Percentiles rank a stretch among this genome's conserved stretches.
These are phyloP conservation scores for Tenthredo livida DNA, from an alignment of 2,888 invertebrate genomes.

Conservation along the genomic window DNA sequence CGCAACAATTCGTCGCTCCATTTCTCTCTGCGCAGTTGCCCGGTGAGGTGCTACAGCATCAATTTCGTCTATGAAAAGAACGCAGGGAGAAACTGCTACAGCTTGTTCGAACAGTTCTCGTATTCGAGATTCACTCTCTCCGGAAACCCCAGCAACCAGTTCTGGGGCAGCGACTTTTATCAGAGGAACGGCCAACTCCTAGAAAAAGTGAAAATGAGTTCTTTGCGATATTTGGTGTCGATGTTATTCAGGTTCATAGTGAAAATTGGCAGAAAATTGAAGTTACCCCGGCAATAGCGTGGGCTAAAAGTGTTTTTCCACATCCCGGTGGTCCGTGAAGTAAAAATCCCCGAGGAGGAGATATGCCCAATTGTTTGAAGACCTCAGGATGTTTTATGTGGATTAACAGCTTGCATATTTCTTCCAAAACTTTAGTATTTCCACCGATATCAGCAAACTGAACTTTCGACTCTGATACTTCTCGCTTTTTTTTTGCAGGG, in stretches of 20 bases:
- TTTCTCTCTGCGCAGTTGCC: conserved; percentile 94
- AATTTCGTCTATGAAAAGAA: conserved; percentile 97
- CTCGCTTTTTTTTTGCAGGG: conserved; percentile 26
- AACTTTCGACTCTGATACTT: conserved; percentile 77
- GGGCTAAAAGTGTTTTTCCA: conserved; percentile 91
- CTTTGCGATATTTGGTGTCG: not conserved
- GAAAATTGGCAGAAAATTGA: conserved; percentile 16
- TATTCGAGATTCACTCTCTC: conserved; percentile 96
- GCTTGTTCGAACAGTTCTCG: conserved; percentile 95
- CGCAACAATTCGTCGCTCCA: conserved; percentile 97
- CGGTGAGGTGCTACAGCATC: conserved; percentile 97
- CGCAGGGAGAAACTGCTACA: conserved; percentile 86
- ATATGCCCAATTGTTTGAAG: conserved; percentile 90
- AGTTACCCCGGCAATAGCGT: conserved; percentile 89
- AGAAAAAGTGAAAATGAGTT: conserved; percentile 48
- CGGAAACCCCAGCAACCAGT: conserved; percentile 95
- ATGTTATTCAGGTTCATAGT: not conserved
- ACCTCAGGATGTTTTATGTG: conserved; percentile 95
- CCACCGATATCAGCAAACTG: conserved; percentile 91
- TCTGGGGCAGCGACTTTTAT: conserved; percentile 95
- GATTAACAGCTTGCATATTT: conserved; percentile 87
- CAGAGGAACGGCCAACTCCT: conserved; percentile 91
- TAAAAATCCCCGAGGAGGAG: conserved; percentile 93
- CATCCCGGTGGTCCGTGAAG: conserved; percentile 98
- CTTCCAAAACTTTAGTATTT: conserved; percentile 86